phyloP scores from a whole-genome alignment of 1,140 invertebrate species.

The Zaprionus taronus region DNA sequence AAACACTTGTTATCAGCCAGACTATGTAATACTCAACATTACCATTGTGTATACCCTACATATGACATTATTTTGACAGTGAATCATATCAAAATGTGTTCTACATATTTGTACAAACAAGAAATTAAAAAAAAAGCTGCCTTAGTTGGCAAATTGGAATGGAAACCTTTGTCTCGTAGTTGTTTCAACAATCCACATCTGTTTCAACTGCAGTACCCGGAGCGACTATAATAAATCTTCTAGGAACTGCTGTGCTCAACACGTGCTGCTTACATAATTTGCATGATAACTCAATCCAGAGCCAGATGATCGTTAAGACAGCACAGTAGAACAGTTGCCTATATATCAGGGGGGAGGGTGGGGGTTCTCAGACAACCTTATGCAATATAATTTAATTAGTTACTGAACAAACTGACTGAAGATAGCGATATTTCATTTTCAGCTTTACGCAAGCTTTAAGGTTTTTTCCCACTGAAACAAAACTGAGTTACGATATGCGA shows the following conservation, averaged over 20 bases:
- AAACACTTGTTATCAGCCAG: background rate
- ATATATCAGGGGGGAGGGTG: background rate
- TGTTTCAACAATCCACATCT: background rate
- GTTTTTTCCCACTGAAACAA: too few species aligned
- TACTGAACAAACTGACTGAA: background rate
- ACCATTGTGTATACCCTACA: background rate
- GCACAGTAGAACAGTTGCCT: background rate
- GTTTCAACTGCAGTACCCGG: background rate
- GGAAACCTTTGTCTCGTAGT: too few species aligned
- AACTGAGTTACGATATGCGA: background rate
- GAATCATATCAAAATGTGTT: background rate
- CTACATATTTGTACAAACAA: background rate
- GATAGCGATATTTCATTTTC: background rate
- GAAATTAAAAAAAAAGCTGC: too few species aligned
- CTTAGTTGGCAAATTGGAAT: background rate
- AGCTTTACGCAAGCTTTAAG: background rate
- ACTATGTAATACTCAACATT: background rate
- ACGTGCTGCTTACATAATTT: conserved; percentile 4
- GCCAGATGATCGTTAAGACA: background rate
- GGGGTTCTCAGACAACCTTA: background rate
- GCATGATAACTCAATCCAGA: background rate
- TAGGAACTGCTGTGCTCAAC: background rate
- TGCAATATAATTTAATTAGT: conserved; percentile 13
- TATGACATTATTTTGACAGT: background rate
- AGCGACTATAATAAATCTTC: background rate